Base-by-base conservation (phyloP, 2,797 vertebrate genomes). In the Notoglanidium macrostoma region DNA sequence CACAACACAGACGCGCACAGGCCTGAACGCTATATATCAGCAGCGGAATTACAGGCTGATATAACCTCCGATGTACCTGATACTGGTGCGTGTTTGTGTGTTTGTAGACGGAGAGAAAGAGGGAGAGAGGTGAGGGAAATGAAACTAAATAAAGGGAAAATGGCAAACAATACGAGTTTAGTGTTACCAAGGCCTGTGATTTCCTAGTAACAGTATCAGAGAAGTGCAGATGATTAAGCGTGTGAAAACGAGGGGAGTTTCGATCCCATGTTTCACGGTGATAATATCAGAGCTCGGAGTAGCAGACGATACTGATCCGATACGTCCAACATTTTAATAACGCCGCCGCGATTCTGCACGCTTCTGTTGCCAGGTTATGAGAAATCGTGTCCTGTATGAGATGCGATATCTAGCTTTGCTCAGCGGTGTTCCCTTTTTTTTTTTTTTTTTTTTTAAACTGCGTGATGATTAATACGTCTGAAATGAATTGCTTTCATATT, bases 21-120 rank as follows among this genome's bases (percentile, higher is more conserved):
- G 87, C 73, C 63, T 79, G 85, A 87, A 91, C 84, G 84, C 87
- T 89, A 88, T 89, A 88, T 86, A 89, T 89, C 86, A 80, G 85
- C 87, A 90, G 68, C 77, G 76, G 90, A 91, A 88, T 84, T 87
- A 86, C 90, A 92, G 88, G 72, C 49, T 85, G 88, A 88, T 90
- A 89, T 88, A 89, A 88, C 84, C 85, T 88, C 86, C 72, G 89
- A 91, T 90, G 87, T 73, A 86, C 59, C 80, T 84, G 84, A 88
- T 87, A 83, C 87, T 82, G 9, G 77, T 40, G 54, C 40, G 77
- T 57, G 51, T 67, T 86, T 63, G 68, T 32, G 29, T 51, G 67
- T 68, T 59, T 83, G 78, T 77, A 40, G 35, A 40, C 35, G 35
- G 35, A 61, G 84, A 92, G 91, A 90, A 59, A 51, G 87, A 26